Conservation (phyloP, 1,140 invertebrate species). For the Aphis craccivora region DNA sequence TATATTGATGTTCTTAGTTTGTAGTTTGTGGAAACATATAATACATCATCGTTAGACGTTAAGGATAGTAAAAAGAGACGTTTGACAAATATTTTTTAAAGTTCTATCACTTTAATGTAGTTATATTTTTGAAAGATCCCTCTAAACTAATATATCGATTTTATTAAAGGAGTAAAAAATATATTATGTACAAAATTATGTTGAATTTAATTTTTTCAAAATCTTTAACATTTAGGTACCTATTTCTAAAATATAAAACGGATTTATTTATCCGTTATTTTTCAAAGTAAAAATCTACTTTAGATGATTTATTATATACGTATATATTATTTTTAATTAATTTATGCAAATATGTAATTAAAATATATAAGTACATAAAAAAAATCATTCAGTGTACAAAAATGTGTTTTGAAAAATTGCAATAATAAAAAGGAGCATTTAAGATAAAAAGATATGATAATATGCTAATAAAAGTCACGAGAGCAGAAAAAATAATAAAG, state of each 20-base stretch:
- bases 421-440: neutral
- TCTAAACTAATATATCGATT: neutral
- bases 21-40: neutral
- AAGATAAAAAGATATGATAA: neutral
- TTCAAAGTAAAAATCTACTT: no score
- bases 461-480: neutral
- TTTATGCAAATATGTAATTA: neutral
- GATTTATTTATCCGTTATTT: neutral
- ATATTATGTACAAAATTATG: neutral
- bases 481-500: neutral
- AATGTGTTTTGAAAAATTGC: neutral
- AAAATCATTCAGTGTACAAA: neutral
- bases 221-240: neutral
- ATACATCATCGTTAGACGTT: constrained; percentile 11
- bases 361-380: neutral
- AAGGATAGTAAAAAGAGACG: neutral
- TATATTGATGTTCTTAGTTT: constrained; percentile 16
- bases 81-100: constrained; percentile 15
- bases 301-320: neutral
- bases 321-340: neutral
- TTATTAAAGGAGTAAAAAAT: neutral
- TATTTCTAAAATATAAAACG: neutral
- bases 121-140: neutral
- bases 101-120: constrained; percentile 5
- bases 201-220: neutral